Evolutionary conservation across 2,888 invertebrate species (phyloP).

Genomic region (Steromphala cineraria): DNA sequence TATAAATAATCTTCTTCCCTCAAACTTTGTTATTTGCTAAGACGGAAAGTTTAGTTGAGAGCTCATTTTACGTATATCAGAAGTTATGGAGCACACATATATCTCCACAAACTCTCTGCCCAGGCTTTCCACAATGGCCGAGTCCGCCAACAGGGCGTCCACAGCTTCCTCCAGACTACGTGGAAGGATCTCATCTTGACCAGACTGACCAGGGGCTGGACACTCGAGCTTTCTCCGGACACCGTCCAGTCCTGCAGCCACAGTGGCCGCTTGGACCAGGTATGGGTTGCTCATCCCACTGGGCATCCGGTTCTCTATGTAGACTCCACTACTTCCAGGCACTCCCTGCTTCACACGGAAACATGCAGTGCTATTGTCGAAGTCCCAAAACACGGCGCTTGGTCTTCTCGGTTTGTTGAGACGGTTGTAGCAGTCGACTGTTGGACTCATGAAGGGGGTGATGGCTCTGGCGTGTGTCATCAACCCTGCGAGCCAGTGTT

Average conservation of each 20-base stretch:
- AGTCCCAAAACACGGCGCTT: neutral
- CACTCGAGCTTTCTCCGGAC: slow-evolving; percentile 14
- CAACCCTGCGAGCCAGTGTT: slow-evolving; percentile 29
- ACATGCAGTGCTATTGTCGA: neutral
- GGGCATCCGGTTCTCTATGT: slow-evolving; percentile 25
- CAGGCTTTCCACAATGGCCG: slow-evolving; percentile 19
- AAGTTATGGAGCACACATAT: too few relatives aligned
- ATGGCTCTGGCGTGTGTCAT: slow-evolving; percentile 25
- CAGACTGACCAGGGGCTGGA: neutral
- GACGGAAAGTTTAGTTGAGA: too few relatives aligned
- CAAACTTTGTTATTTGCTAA: too few relatives aligned
- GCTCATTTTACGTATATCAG: too few relatives aligned
- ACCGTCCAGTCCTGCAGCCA: slow-evolving; percentile 31
- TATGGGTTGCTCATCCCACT: slow-evolving; percentile 28
- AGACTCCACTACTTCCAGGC: neutral
- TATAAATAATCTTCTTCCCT: too few relatives aligned
- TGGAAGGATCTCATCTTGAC: slow-evolving; percentile 5
- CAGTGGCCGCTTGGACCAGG: slow-evolving; percentile 21
- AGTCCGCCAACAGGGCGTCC: slow-evolving; percentile 7
- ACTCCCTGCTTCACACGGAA: neutral
- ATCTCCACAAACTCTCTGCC: slow-evolving; percentile 9
- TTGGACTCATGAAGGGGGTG: slow-evolving; percentile 28
- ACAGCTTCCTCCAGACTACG: slow-evolving; percentile 14
- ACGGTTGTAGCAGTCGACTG: slow-evolving; percentile 28
- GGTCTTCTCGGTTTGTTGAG: neutral